These are phyloP conservation scores for Tuta absoluta DNA, from an alignment of 2,888 invertebrate genomes.

Conservation along the genomic window DNA sequence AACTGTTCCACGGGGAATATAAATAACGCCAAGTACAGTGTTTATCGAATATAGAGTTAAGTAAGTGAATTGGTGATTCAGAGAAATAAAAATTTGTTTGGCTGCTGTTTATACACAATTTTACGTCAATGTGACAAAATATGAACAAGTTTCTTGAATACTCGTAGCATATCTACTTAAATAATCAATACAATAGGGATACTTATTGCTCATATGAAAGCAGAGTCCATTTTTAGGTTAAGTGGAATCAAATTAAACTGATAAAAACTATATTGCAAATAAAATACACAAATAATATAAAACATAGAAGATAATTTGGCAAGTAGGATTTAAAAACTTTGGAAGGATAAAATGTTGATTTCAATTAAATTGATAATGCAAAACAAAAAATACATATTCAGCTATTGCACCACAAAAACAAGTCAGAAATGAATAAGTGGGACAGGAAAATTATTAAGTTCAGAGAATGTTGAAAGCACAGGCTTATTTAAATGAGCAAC, in stretches of 20 bases:
- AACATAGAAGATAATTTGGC: no score
- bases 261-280: no score
- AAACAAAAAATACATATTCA: background rate
- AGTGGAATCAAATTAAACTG: no score
- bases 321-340: no score
- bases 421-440: background rate
- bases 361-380: no score
- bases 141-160: no score
- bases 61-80: background rate
- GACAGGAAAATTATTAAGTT: constrained; percentile 7
- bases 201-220: no score
- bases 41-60: background rate
- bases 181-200: no score
- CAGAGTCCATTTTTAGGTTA: no score
- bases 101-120: background rate
- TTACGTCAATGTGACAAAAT: background rate
- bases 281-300: no score
- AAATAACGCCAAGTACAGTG: constrained; percentile 14
- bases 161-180: no score
- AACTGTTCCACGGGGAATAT: background rate
- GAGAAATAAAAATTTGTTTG: background rate
- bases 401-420: background rate
- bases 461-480: background rate
- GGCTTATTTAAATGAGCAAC: background rate
- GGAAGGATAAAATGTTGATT: no score